Percentiles rank a stretch among this genome's conserved stretches.
Conservation (phyloP, 2,888 invertebrate species). For the Luperina nickerlii region DNA sequence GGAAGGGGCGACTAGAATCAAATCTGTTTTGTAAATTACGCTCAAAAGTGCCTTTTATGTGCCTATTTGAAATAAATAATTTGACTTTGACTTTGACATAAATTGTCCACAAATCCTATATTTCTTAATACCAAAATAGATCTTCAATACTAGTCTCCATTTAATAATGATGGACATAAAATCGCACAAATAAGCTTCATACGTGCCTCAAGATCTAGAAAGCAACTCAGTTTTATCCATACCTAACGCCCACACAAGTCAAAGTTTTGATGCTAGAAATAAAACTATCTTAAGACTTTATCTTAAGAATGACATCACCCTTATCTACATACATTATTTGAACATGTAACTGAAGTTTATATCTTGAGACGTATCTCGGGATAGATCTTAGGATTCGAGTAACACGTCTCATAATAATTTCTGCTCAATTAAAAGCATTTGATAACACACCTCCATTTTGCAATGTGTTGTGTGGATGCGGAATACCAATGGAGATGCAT, state of each 20-base stretch:
- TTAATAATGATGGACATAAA: background rate
- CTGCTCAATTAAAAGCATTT: constrained; percentile 64
- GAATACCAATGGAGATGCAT: constrained; percentile 38
- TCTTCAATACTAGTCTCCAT: background rate
- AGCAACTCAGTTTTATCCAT: constrained; percentile 12
- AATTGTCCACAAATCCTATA: too few relatives aligned
- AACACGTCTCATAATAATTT: constrained; percentile 60
- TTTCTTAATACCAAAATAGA: too few relatives aligned
- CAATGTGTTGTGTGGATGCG: constrained; percentile 27
- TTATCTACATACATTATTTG: constrained; percentile 53
- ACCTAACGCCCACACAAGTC: constrained; percentile 36
- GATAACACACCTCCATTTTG: constrained; percentile 56
- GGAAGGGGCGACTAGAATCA: too few relatives aligned
- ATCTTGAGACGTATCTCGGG: constrained; percentile 20
- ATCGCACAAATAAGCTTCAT: constrained; percentile 11
- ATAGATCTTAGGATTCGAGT: constrained; percentile 36
- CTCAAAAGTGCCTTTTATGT: too few relatives aligned
- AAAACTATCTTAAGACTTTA: constrained; percentile 48
- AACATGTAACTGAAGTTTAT: constrained; percentile 42
- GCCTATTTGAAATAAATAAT: too few relatives aligned
- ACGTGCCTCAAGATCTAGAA: background rate
- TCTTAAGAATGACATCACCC: constrained; percentile 39
- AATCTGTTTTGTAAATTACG: too few relatives aligned
- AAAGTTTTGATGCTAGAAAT: constrained; percentile 50
- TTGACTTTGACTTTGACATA: too few relatives aligned